Conservation (phyloP, 2,113 vertebrate genomes). For the Apodemus sylvaticus region DNA sequence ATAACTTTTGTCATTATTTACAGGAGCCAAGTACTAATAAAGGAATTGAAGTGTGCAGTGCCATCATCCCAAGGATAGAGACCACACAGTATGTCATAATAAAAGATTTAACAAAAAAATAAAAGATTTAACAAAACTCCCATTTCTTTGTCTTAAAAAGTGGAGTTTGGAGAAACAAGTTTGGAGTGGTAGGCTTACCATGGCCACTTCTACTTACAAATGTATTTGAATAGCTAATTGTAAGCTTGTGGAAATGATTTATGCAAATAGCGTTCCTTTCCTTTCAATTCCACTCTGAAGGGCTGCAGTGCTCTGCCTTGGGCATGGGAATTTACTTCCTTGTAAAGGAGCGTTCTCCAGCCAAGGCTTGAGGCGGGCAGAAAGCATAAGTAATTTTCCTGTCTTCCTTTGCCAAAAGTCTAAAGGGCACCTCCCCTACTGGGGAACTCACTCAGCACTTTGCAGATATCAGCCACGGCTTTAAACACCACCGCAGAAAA, state of each 20-base stretch:
- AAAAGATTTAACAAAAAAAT: no score
- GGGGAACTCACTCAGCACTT: slow-evolving; percentile 91
- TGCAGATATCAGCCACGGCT: slow-evolving; percentile 94
- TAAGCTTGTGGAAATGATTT: background rate
- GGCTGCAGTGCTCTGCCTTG: background rate
- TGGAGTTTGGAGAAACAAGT: slow-evolving; percentile 6
- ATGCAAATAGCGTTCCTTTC: background rate
- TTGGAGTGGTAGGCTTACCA: background rate
- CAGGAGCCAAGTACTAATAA: background rate
- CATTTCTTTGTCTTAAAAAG: background rate
- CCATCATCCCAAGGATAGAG: background rate
- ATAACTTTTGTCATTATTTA: background rate
- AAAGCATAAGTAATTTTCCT: background rate
- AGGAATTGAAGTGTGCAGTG: background rate
- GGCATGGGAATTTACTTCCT: background rate
- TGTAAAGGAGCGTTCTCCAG: background rate
- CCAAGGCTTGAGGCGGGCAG: background rate
- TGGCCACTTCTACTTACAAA: slow-evolving; percentile 1
- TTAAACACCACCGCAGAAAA: slow-evolving; percentile 95
- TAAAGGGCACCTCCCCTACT: background rate
- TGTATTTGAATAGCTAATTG: slow-evolving; percentile 14
- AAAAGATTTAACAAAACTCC: no score
- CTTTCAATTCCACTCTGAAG: background rate
- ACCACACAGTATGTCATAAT: background rate
- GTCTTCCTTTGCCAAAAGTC: background rate